A percentile compares a stretch with the other conserved stretches of the same genome.
Conservation (phyloP, 2,797 vertebrate species). For the Pelodytes ibericus region DNA sequence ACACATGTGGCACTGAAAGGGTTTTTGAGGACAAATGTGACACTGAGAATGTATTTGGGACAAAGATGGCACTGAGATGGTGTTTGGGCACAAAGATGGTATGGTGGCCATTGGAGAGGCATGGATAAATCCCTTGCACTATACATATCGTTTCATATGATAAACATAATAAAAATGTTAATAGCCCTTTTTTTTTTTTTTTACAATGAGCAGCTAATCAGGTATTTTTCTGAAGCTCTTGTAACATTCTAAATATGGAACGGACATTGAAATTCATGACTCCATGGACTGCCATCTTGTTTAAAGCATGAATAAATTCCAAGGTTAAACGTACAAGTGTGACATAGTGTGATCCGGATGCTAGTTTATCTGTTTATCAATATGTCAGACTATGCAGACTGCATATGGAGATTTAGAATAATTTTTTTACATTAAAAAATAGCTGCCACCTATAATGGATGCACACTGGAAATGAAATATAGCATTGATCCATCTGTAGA, state of each 20-base stretch:
- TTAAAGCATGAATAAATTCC: neutral
- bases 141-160: no score
- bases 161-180: no score
- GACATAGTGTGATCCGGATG: neutral
- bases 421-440: neutral
- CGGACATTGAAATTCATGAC: no score
- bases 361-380: neutral
- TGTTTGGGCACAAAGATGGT: no score
- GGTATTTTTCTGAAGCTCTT: neutral
- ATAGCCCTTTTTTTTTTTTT: no score
- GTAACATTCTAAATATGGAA: neutral
- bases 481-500: slow-evolving; percentile 11
- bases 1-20: no score
- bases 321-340: neutral
- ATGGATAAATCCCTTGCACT: no score
- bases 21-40: no score
- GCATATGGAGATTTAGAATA: neutral
- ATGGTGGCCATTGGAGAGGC: no score
- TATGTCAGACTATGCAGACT: neutral
- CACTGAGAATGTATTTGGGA: no score
- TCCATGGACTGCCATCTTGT: no score
- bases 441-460: slow-evolving; percentile 8
- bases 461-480: slow-evolving; percentile 18
- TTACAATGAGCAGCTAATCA: neutral
- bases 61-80: no score